phyloP scores from a whole-genome alignment of 2,797 vertebrate genomes.

The Melanogrammus aeglefinus region DNA sequence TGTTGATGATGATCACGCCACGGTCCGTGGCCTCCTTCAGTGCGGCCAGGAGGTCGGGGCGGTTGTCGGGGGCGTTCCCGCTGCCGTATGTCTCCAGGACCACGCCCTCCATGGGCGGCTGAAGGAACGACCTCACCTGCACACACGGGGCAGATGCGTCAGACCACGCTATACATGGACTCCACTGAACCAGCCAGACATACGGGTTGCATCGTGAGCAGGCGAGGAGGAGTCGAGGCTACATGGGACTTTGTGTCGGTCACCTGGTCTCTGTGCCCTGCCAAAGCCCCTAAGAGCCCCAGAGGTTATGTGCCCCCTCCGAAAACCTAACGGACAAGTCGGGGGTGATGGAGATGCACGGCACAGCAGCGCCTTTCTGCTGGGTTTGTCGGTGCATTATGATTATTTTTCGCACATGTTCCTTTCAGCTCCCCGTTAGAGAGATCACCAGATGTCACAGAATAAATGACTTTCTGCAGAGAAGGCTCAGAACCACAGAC shows the following conservation, averaged over 20 bases:
- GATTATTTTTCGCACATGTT: neutral
- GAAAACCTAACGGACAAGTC: neutral
- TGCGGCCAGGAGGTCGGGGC: constrained; percentile 80
- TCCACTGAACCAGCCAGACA: constrained; percentile 3
- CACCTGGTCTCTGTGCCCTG: too few relatives aligned
- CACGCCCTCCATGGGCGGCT: constrained; percentile 88
- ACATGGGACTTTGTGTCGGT: neutral
- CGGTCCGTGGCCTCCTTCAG: constrained; percentile 76
- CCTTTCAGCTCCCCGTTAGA: constrained; percentile 8
- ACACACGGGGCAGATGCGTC: neutral
- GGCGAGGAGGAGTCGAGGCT: too few relatives aligned
- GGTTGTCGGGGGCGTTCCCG: constrained; percentile 90
- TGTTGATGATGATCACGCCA: constrained; percentile 88
- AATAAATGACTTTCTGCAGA: neutral
- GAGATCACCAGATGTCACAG: neutral
- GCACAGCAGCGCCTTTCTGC: neutral
- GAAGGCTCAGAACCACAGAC: neutral
- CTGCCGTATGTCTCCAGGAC: constrained; percentile 93
- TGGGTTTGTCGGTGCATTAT: neutral
- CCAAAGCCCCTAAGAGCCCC: neutral
- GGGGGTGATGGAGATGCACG: neutral
- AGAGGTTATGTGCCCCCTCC: neutral
- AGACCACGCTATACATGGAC: constrained; percentile 22
- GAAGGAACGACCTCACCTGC: constrained; percentile 89
- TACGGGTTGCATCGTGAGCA: neutral